Evolutionary conservation across 2,888 invertebrate species (phyloP), one percentile per base, ranked within the genome.

Genomic region (Mythimna loreyi): DNA sequence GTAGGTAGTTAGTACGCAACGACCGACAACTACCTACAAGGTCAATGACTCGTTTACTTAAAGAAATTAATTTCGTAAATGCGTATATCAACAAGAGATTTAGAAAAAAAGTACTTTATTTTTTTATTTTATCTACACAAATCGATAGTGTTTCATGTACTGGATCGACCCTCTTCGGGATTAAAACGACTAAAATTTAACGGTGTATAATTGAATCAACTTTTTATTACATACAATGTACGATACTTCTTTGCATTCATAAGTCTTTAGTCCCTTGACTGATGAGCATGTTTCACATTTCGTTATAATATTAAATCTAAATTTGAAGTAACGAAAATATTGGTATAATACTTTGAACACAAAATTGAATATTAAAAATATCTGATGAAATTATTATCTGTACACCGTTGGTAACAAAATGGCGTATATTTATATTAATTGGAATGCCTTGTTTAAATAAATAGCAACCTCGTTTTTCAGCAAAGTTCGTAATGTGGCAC

Each of bases 371-470:
- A 28, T 45, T 23, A 21, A 16, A 25, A 40, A 40, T 21, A 30
- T 40, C 2, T 67, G 67, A 47, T 50, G 21, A 40, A 28, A 55
- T 50, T 40, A 58, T 30, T 45, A 55, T 25, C 23, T 30, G 36
- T 52, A 74, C 47, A 67, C 58, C 53, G 72, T 62, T 75, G 79
- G 84, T 81, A 82, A 81, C 75, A 66, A 67, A 55, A 53, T 59
- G 55, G 62, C 50, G 28, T 70, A 71, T 65, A 55, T 62, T 70
- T 78, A 79, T 36, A 76, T 64, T 77, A 76, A 78, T 78, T 86
- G 88, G 88, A 87, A 87, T 87, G 88, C 82, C 71, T 84, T 80
- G 40, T 62, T 71, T 75, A 69, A 72, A 75, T 72, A 73, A 70
- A 62, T 76, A 69, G 70, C 66, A 62, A 78, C 36, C n/a, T 52